phyloP scores from a whole-genome alignment of 2,888 invertebrate species.

The Linyphia triangularis region DNA sequence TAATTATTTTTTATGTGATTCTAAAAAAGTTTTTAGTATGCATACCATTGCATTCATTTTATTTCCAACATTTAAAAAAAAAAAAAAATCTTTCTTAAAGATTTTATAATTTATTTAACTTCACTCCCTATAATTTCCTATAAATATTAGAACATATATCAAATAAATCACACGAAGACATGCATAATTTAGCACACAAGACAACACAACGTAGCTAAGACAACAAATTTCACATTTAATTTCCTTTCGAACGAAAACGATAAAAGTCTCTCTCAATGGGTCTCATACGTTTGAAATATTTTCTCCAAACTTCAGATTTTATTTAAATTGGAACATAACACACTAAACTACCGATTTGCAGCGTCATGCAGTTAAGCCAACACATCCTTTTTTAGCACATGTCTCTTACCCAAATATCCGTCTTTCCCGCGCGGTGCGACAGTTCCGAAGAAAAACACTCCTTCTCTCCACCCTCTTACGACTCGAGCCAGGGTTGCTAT shows the following conservation, averaged over 20 bases:
- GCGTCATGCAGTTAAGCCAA: constrained; percentile 23
- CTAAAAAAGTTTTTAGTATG: too few relatives aligned
- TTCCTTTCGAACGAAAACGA: too few relatives aligned
- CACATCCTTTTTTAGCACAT: neutral
- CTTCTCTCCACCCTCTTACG: neutral
- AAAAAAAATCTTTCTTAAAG: too few relatives aligned
- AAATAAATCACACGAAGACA: neutral
- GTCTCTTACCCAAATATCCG: constrained; percentile 51
- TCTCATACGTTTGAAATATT: too few relatives aligned
- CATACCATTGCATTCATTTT: too few relatives aligned
- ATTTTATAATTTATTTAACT: too few relatives aligned
- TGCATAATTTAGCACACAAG: neutral
- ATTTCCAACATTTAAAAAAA: too few relatives aligned
- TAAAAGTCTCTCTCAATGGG: too few relatives aligned
- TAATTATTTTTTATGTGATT: too few relatives aligned
- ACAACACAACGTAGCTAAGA: neutral
- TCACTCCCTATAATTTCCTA: too few relatives aligned
- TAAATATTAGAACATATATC: neutral
- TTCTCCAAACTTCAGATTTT: too few relatives aligned
- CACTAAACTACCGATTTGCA: neutral
- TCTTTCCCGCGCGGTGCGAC: constrained; percentile 33
- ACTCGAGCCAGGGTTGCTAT: constrained; percentile 14
- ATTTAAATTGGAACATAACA: neutral
- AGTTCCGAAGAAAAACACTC: constrained; percentile 46
- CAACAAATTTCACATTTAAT: too few relatives aligned